Evolutionary conservation across 92 coral and sea anemone genomes (phyloP), one percentile per base, ranked within the genome.

Genomic region (Porites lobata): DNA sequence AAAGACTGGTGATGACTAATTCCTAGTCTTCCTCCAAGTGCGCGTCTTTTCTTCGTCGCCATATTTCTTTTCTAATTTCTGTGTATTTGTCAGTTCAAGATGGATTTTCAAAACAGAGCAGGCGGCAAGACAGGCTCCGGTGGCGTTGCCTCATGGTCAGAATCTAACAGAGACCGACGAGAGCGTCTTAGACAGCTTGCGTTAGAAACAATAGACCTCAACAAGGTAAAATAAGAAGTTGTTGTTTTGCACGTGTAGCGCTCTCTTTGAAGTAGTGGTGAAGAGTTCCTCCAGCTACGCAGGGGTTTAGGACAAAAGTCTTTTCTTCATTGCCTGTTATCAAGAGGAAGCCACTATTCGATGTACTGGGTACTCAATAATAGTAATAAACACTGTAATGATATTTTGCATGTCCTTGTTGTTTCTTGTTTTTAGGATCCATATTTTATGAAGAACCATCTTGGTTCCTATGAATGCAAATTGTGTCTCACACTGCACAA

Each of bases 121-220:
- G 99, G 99, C 5, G 99, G 99, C 6, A 97, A 97, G 76, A 97
- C 99, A 14, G 99, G 99, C 69, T 96, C 98, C 53, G 99, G 99
- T 47, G 99, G 99, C 54, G 99, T 97, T 5, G 99, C 99, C 2
- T 95, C 98, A 26, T 92, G 95, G 79, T 96, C 98, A 12, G 98
- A 97, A 82, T 96, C 98, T 1, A 97, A 97, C 87, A 84, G 99
- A 89, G 99, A 97, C 88, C 93, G 99, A 26, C 96, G 99, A 86
- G 98, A 97, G 82, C 93, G 99, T 67, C 86, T 97, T 17, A 66
- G 99, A 50, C 99, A 97, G 85, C 87, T 97, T 38, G 99, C 99
- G 13, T 89, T 97, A 84, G 99, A 97, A 77, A 97, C 99, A 2
- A 97, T 97, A 51, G 99, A 97, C 87, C 88, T 97, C 93, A 97